phyloP scores from a whole-genome alignment of 2,113 vertebrate species.

The Sinocyclocheilus rhinocerous region DNA sequence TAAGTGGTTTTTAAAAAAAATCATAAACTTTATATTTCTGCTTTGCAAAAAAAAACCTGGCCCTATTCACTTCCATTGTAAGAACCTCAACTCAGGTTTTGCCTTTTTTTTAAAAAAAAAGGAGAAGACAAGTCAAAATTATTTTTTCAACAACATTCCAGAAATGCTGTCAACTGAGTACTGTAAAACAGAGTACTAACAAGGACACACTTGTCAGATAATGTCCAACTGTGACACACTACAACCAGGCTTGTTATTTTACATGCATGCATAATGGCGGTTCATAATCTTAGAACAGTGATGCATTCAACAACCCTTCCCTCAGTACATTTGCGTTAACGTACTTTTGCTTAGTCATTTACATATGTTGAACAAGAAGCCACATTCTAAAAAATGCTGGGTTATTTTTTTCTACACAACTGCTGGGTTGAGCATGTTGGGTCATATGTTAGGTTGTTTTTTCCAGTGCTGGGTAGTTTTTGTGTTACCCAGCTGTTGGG shows the following conservation, averaged over 20 bases:
- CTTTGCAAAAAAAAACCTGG: neutral
- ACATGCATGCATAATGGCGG: neutral
- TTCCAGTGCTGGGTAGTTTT: too few relatives aligned
- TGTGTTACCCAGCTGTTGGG: too few relatives aligned
- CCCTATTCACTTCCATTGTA: neutral
- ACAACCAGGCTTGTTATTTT: neutral
- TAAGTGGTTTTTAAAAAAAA: neutral
- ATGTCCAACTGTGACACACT: neutral
- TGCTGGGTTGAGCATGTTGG: too few relatives aligned
- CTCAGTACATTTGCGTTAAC: slow-evolving; percentile 14
- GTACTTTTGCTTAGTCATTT: slow-evolving; percentile 27
- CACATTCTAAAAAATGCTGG: too few relatives aligned
- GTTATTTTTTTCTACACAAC: too few relatives aligned
- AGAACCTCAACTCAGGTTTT: neutral
- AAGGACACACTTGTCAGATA: neutral
- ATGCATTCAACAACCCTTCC: neutral
- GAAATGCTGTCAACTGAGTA: too few relatives aligned
- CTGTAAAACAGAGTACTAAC: too few relatives aligned
- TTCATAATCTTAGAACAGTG: neutral
- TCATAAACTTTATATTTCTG: neutral
- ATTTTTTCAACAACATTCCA: neutral
- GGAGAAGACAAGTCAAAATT: neutral
- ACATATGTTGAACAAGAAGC: neutral
- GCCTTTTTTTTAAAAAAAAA: neutral
- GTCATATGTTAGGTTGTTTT: too few relatives aligned